Percentiles rank a stretch among this genome's conserved stretches.
phyloP scores from a whole-genome alignment of 2,113 vertebrate species.

The Passer montanus region DNA sequence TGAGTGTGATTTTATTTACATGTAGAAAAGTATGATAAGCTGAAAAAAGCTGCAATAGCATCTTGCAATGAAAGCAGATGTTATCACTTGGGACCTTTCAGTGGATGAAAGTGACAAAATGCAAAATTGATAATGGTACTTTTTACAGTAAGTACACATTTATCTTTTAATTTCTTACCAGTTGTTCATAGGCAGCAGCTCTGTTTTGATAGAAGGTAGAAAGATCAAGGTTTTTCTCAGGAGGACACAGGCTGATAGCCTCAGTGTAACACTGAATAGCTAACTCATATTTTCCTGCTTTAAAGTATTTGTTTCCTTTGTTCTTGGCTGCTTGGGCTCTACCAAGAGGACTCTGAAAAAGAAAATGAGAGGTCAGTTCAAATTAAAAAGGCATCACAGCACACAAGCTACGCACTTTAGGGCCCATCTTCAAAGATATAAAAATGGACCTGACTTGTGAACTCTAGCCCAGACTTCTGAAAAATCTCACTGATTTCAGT shows the following conservation, averaged over 20 bases:
- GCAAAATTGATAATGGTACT: background rate
- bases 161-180: slow-evolving; percentile 77
- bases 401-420: background rate
- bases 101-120: background rate
- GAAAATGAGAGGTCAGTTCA: background rate
- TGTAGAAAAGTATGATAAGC: background rate
- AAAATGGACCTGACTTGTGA: background rate
- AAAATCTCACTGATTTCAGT: background rate
- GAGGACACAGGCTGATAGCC: slow-evolving; percentile 91
- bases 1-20: background rate
- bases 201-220: slow-evolving; percentile 99
- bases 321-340: slow-evolving; percentile 95
- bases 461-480: background rate
- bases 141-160: background rate
- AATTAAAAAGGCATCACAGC: background rate
- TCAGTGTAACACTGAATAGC: slow-evolving; percentile 98
- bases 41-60: background rate
- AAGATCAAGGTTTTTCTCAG: slow-evolving; percentile 90
- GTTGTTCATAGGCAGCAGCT: slow-evolving; percentile 95
- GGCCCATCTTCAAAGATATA: background rate
- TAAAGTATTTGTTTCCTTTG: slow-evolving; percentile 98
- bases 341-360: slow-evolving; percentile 89
- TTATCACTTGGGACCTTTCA: background rate
- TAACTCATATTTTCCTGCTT: slow-evolving; percentile 94
- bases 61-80: background rate